phyloP scores from a whole-genome alignment of 2,113 vertebrate species.

The Diadophis punctatus region DNA sequence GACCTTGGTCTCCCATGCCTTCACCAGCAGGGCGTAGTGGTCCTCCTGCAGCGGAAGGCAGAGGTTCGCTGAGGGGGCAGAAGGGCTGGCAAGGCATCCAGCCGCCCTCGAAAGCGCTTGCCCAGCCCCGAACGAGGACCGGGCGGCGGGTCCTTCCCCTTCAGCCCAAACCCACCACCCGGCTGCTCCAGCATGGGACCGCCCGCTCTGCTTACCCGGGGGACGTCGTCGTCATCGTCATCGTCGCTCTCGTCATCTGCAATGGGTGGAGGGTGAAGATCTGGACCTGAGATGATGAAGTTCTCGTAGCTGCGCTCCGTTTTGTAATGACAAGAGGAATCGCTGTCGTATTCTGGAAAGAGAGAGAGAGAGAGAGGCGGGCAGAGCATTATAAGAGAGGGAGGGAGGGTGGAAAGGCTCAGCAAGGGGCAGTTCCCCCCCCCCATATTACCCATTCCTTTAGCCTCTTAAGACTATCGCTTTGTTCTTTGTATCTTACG shows the following conservation, averaged over 20 bases:
- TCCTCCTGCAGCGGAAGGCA: constrained; percentile 80
- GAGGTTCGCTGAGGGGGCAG: too few relatives aligned
- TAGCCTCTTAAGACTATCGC: not conserved
- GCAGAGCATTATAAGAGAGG: not conserved
- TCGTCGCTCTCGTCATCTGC: constrained; percentile 96
- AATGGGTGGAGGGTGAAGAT: constrained; percentile 86
- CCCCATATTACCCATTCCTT: not conserved
- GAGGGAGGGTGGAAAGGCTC: not conserved
- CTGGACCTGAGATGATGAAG: constrained; percentile 90
- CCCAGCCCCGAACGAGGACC: too few relatives aligned
- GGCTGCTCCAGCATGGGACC: not conserved
- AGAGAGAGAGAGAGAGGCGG: too few relatives aligned
- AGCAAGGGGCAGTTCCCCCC: not conserved
- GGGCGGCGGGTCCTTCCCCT: not conserved
- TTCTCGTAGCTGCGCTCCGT: constrained; percentile 95
- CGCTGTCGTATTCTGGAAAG: constrained; percentile 89
- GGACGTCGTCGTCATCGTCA: constrained; percentile 90
- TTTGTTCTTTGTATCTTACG: not conserved
- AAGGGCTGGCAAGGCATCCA: too few relatives aligned
- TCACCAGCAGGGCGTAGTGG: constrained; percentile 94
- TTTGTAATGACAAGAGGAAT: constrained; percentile 92
- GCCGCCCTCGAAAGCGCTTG: too few relatives aligned
- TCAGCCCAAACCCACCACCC: too few relatives aligned
- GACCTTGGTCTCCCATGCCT: constrained; percentile 98
- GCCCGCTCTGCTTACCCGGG: constrained; percentile 74